A percentile compares a stretch with the other conserved stretches of the same genome.
Conservation (phyloP, 2,888 invertebrate genomes). For the Callyntrura guangdongensis region DNA sequence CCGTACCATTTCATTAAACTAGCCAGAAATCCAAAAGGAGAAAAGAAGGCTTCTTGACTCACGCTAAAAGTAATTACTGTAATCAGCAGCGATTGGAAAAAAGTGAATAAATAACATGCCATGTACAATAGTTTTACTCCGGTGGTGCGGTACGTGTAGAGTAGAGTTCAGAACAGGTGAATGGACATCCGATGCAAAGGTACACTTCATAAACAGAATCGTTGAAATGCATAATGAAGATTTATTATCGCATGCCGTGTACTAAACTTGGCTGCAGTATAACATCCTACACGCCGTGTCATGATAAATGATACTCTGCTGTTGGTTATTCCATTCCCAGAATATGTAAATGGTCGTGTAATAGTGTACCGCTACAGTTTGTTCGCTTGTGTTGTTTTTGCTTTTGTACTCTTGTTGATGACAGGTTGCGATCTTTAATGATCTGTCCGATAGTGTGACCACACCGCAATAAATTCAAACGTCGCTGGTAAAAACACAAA, state of each 20-base stretch:
- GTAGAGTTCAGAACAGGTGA: conserved; percentile 16
- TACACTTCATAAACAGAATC: conserved; percentile 33
- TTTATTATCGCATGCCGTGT: conserved; percentile 36
- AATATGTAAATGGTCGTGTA: background rate
- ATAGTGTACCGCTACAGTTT: background rate
- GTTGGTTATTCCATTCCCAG: conserved; percentile 32
- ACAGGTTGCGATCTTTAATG: background rate
- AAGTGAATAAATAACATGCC: background rate
- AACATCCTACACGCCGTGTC: background rate
- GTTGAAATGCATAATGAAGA: conserved; percentile 35
- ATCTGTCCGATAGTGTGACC: background rate
- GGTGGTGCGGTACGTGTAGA: background rate
- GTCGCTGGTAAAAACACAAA: background rate
- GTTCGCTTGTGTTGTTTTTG: background rate
- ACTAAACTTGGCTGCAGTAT: background rate
- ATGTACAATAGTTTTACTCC: conserved; percentile 34
- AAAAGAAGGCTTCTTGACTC: conserved; percentile 47
- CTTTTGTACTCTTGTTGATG: background rate
- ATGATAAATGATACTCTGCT: background rate
- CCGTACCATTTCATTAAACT: background rate
- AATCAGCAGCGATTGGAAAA: conserved; percentile 50
- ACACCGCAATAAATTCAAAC: background rate
- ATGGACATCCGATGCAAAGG: conserved; percentile 21
- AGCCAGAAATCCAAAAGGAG: conserved; percentile 7
- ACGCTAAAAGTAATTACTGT: conserved; percentile 70